A percentile compares a stretch with the other conserved stretches of the same genome.
Evolutionary conservation across 2,113 vertebrate species (phyloP).

Genomic region (Actenoides lindsayi): DNA sequence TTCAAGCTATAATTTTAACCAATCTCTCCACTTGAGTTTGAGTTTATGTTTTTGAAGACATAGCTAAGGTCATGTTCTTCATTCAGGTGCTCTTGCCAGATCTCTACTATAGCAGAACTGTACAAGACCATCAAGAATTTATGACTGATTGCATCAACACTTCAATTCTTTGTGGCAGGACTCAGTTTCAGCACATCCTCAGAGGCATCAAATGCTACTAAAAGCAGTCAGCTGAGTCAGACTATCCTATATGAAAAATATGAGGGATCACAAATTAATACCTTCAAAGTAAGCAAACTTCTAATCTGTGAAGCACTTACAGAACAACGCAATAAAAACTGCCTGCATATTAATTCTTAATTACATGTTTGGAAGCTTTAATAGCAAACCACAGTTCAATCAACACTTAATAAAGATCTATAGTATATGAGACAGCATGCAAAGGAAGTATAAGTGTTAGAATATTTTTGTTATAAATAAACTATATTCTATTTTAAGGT

Average conservation of each 20-base stretch:
- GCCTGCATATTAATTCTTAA: neutral
- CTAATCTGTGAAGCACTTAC: neutral
- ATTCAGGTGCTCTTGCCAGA: neutral
- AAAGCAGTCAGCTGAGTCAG: neutral
- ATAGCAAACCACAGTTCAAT: neutral
- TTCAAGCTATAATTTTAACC: constrained; percentile 10
- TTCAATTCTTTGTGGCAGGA: neutral
- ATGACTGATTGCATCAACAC: neutral
- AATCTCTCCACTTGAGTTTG: neutral
- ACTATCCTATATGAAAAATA: neutral
- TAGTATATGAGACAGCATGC: neutral
- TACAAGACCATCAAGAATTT: neutral
- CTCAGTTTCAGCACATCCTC: neutral
- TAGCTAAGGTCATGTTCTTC: neutral
- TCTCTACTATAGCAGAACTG: neutral
- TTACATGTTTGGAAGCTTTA: neutral
- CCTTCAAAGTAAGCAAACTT: neutral
- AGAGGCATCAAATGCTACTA: neutral
- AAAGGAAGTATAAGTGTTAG: neutral
- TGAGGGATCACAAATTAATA: neutral
- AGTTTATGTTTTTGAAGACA: neutral
- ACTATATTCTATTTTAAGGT: neutral
- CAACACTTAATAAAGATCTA: neutral
- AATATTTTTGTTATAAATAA: neutral
- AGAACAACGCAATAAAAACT: neutral